A percentile compares a stretch with the other conserved stretches of the same genome.
Evolutionary conservation across 2,888 invertebrate species (phyloP).

Genomic region (Polymixis lichenea): DNA sequence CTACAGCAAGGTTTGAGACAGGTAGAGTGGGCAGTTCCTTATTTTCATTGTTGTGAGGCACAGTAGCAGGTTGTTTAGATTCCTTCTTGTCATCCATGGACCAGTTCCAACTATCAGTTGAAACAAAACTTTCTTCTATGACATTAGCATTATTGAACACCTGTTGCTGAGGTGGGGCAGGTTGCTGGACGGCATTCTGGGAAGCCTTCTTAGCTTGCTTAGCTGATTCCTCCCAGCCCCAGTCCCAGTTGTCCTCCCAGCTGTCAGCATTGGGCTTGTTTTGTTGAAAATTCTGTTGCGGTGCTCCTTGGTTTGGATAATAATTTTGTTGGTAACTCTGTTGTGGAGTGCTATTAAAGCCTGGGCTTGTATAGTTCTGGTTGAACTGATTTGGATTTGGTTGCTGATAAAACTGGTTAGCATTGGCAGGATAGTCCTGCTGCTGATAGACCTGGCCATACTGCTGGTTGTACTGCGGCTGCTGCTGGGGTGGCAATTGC

Average conservation of each 20-base stretch:
- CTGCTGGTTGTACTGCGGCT: slow-evolving; percentile 84
- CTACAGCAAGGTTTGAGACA: slow-evolving; percentile 64
- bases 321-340: slow-evolving; percentile 80
- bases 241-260: slow-evolving; percentile 90
- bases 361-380: slow-evolving; percentile 79
- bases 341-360: slow-evolving; percentile 71
- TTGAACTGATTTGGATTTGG: slow-evolving; percentile 77
- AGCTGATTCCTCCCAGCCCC: slow-evolving; percentile 91
- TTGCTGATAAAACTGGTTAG: slow-evolving; percentile 79
- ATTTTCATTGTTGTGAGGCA: slow-evolving; percentile 65
- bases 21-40: slow-evolving; percentile 63
- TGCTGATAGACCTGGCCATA: slow-evolving; percentile 83
- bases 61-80: slow-evolving; percentile 59
- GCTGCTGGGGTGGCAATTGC: slow-evolving; percentile 75
- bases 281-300: slow-evolving; percentile 74
- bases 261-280: slow-evolving; percentile 76
- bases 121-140: slow-evolving; percentile 91
- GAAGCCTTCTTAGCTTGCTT: slow-evolving; percentile 81
- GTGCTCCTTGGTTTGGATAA: slow-evolving; percentile 77
- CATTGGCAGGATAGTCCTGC: slow-evolving; percentile 78
- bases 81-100: slow-evolving; percentile 88
- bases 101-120: slow-evolving; percentile 92
- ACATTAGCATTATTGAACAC: slow-evolving; percentile 85
- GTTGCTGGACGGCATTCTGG: slow-evolving; percentile 59
- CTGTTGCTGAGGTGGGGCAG: slow-evolving; percentile 65